These are phyloP conservation scores for Zoanthus solanderi DNA, from an alignment of 92 coral and sea anemone genomes.

Conservation along the genomic window DNA sequence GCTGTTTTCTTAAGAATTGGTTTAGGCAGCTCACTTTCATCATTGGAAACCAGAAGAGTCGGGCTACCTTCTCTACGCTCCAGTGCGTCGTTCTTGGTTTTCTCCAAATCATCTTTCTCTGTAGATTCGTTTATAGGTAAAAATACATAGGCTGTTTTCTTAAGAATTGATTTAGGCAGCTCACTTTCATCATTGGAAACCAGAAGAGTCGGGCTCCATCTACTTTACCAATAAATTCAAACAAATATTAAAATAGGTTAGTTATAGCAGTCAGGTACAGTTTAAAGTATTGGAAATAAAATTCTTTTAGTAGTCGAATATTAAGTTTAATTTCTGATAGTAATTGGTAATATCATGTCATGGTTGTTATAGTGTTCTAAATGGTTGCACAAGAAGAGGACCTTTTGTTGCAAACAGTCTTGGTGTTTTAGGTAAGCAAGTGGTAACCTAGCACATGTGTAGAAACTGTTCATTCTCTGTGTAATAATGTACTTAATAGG, in stretches of 20 bases:
- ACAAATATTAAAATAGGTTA: no score
- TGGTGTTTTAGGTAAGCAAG: slow-evolving; percentile 80
- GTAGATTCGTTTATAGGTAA: not conserved
- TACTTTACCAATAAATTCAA: no score
- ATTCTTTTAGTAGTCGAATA: no score
- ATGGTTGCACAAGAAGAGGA: slow-evolving; percentile 98
- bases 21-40: slow-evolving; percentile 5
- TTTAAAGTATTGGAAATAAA: no score
- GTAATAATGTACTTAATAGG: no score
- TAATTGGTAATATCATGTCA: no score
- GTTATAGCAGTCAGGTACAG: no score
- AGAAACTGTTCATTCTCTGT: no score
- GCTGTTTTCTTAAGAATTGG: slow-evolving; percentile 17
- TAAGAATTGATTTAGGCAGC: slow-evolving; percentile 28
- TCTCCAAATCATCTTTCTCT: not conserved
- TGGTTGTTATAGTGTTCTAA: slow-evolving; percentile 79
- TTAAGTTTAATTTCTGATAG: no score
- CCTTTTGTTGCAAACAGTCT: slow-evolving; percentile 93
- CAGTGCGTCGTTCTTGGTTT: no score
- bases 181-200: not conserved
- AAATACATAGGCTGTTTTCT: not conserved
- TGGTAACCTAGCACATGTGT: no score
- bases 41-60: not conserved
- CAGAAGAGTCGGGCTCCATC: not conserved
- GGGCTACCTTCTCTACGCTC: no score